Conservation (phyloP, 2,113 vertebrate genomes). For the Morone chrysops region DNA sequence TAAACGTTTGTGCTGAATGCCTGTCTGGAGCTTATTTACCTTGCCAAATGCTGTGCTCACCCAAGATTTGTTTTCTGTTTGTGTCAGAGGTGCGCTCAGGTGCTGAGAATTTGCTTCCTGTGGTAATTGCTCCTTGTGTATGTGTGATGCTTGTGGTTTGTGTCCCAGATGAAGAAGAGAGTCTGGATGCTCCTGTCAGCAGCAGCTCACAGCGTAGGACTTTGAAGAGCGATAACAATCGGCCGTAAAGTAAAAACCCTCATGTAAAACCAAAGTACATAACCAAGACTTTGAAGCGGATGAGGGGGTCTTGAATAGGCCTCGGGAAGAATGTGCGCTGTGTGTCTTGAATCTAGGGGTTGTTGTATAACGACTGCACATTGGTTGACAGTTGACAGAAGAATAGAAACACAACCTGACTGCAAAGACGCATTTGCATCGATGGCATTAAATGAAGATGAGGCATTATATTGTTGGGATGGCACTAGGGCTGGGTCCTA, state of each 20-base stretch:
- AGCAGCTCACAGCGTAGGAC: constrained; percentile 6
- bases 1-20: background rate
- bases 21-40: background rate
- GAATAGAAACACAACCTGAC: background rate
- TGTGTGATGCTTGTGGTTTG: constrained; percentile 27
- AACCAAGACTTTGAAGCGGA: constrained; percentile 63
- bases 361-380: constrained; percentile 9
- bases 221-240: constrained; percentile 64
- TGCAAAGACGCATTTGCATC: background rate
- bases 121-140: constrained; percentile 12
- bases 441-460: background rate
- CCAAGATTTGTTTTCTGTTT: background rate
- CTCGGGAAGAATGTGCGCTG: constrained; percentile 36
- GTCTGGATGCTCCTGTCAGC: constrained; percentile 33
- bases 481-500: too few relatives aligned
- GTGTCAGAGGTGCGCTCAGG: constrained; percentile 24
- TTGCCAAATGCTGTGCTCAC: background rate
- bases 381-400: background rate
- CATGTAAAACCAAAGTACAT: constrained; percentile 55
- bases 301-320: constrained; percentile 39
- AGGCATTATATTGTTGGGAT: background rate
- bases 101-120: constrained; percentile 15
- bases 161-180: constrained; percentile 15
- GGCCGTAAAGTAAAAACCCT: constrained; percentile 49
- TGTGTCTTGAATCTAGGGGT: constrained; percentile 22